Percentiles rank a stretch among this genome's conserved stretches.
Evolutionary conservation across 2,888 invertebrate genomes (phyloP).

Genomic region (Melanotus villosus): DNA sequence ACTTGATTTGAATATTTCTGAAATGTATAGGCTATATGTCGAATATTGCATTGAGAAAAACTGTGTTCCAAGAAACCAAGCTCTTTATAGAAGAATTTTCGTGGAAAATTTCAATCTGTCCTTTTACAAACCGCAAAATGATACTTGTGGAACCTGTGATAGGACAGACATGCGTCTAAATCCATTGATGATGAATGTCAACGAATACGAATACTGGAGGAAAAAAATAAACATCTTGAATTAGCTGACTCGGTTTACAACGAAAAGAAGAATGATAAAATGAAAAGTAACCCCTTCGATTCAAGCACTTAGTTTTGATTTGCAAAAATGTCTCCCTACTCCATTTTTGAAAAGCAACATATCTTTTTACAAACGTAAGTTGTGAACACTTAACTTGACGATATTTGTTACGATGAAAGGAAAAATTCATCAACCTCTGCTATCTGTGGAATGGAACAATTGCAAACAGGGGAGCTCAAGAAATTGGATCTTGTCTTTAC

Average conservation of each 20-base stretch:
- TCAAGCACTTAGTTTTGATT: neutral
- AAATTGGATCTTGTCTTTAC: neutral
- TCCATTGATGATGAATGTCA: neutral
- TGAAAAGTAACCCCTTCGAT: neutral
- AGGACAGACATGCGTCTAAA: neutral
- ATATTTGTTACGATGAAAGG: neutral
- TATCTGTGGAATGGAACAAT: neutral
- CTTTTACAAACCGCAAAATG: neutral
- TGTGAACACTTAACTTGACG: neutral
- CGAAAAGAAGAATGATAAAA: neutral
- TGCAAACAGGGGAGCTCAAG: neutral
- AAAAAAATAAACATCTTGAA: neutral
- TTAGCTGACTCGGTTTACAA: neutral
- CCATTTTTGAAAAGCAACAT: constrained; percentile 1
- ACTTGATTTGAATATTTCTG: constrained; percentile 5
- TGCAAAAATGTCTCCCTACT: constrained; percentile 24
- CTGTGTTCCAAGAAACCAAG: neutral
- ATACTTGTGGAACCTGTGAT: constrained; percentile 21
- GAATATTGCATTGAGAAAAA: neutral
- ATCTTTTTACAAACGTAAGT: constrained; percentile 17
- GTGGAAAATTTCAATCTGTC: constrained; percentile 1
- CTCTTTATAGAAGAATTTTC: constrained; percentile 19
- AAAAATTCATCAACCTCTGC: neutral
- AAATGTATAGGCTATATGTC: constrained; percentile 6
- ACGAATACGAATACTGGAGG: neutral